phyloP scores from a whole-genome alignment of 2,797 vertebrate species.

The Crocodylus rhombifer region DNA sequence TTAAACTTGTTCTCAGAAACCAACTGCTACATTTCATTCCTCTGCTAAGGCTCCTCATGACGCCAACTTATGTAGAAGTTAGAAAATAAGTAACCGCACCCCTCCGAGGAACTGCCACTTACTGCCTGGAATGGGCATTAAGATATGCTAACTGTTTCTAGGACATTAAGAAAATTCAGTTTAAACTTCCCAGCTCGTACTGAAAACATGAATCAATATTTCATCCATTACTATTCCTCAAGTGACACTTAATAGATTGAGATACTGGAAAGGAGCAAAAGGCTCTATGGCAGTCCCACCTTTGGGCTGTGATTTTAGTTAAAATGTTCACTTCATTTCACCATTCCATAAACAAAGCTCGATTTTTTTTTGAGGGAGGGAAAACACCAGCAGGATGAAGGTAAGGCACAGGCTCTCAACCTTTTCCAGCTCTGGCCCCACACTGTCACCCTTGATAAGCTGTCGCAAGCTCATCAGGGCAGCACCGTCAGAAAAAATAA shows the following conservation, averaged over 20 bases:
- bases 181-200: not conserved
- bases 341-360: not conserved
- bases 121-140: not conserved
- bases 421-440: not conserved
- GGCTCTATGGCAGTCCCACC: fast-evolving
- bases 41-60: not conserved
- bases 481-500: not conserved
- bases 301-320: not conserved
- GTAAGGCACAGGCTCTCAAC: not conserved
- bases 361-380: not conserved
- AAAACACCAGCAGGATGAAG: fast-evolving
- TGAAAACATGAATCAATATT: not conserved
- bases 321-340: not conserved
- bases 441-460: not conserved
- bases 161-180: not conserved
- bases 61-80: fast-evolving
- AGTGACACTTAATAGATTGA: not conserved
- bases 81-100: not conserved
- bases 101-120: not conserved
- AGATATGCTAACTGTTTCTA: not conserved
- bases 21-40: not conserved
- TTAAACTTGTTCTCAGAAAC: not conserved
- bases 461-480: fast-evolving
- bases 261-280: not conserved
- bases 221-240: not conserved